A percentile compares a stretch with the other conserved stretches of the same genome.
phyloP scores from a whole-genome alignment of 2,888 invertebrate species.

The Rhingia rostrata region DNA sequence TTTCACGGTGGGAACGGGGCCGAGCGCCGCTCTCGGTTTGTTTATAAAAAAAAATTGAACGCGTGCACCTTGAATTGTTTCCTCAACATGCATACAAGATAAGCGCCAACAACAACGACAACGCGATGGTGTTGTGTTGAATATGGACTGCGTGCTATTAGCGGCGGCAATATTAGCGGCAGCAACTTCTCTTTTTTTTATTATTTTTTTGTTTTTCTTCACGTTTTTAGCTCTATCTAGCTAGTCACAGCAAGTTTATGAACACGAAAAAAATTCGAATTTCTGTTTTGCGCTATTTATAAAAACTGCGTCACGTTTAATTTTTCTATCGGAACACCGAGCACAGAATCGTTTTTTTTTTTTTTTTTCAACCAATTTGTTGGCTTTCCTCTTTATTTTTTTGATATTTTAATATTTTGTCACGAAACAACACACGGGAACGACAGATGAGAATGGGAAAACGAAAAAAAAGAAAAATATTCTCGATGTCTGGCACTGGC shows the following conservation, averaged over 20 bases:
- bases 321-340: conserved; percentile 11
- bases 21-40: conserved; percentile 41
- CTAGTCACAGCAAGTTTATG: conserved; percentile 53
- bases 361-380: conserved; percentile 6
- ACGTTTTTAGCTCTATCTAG: conserved; percentile 39
- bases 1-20: conserved; percentile 5
- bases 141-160: neutral
- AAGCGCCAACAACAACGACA: conserved; percentile 31
- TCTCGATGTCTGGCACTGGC: conserved; percentile 13
- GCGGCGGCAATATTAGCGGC: conserved; percentile 31
- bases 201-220: conserved; percentile 58
- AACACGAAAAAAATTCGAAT: conserved; percentile 49
- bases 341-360: conserved; percentile 34
- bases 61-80: conserved; percentile 54
- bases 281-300: conserved; percentile 74
- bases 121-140: conserved; percentile 7
- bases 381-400: conserved; percentile 9
- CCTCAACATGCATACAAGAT: conserved; percentile 51
- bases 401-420: conserved; percentile 19
- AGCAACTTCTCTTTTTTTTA: conserved; percentile 35
- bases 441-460: neutral
- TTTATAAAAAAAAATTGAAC: conserved; percentile 48
- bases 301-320: conserved; percentile 71
- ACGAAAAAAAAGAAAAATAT: conserved; percentile 25
- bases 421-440: conserved; percentile 37